Evolutionary conservation across 2,113 vertebrate species (phyloP).

Genomic region (Microtus richardsoni): DNA sequence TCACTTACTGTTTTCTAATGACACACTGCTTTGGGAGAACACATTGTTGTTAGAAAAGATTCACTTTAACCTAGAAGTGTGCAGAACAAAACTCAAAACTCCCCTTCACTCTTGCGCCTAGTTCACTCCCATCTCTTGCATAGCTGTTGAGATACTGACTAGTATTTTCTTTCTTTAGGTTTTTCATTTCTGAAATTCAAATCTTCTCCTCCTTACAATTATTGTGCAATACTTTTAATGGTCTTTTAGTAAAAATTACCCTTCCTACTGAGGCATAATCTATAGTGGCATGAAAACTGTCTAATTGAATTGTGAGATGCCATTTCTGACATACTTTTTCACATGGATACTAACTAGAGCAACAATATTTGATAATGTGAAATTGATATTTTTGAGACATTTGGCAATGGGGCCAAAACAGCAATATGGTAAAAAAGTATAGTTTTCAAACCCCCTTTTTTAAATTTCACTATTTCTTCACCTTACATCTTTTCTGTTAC

Average conservation of each 20-base stretch:
- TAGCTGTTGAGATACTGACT: not conserved
- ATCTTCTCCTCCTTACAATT: not conserved
- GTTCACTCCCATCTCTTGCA: not conserved
- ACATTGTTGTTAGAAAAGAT: not conserved
- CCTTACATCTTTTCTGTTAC: not conserved
- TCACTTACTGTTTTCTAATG: slow-evolving; percentile 9
- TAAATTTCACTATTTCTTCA: not conserved
- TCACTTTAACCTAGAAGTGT: not conserved
- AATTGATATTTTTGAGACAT: not conserved
- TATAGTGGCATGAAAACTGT: not conserved
- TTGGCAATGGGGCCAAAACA: not conserved
- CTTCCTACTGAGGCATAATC: slow-evolving; percentile 1
- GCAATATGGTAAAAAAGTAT: not conserved
- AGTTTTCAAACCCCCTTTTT: not conserved
- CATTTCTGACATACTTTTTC: not conserved
- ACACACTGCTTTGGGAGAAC: not conserved
- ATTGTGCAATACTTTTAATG: too few relatives aligned
- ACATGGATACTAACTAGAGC: not conserved
- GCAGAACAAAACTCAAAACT: not conserved
- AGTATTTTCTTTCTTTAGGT: not conserved
- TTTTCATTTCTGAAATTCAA: slow-evolving; percentile 21
- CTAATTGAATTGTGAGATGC: not conserved
- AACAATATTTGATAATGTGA: not conserved
- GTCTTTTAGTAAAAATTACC: not conserved
- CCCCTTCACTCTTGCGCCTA: not conserved